phyloP scores from a whole-genome alignment of 2,797 vertebrate genomes.

The Gymnocypris eckloni region DNA sequence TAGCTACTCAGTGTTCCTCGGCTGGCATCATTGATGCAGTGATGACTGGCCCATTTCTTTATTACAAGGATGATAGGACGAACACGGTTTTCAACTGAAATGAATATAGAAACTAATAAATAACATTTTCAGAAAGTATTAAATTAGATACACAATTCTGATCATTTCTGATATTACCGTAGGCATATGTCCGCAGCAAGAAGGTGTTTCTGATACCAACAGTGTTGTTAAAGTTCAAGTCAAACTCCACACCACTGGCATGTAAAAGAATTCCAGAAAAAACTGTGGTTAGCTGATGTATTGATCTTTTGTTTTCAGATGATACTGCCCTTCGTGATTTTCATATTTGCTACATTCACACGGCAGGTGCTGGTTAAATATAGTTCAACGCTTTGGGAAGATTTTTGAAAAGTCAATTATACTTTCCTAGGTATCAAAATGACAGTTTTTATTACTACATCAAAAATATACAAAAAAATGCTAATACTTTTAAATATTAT shows the following conservation, averaged over 20 bases:
- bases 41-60: slow-evolving; percentile 94
- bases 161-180: slow-evolving; percentile 79
- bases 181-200: slow-evolving; percentile 92
- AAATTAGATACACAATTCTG: not conserved
- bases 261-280: slow-evolving; percentile 6
- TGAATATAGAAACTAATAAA: not conserved
- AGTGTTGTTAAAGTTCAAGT: slow-evolving; percentile 97
- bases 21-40: slow-evolving; percentile 94
- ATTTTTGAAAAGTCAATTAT: not conserved
- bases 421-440: not conserved
- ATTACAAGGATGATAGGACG: slow-evolving; percentile 90
- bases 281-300: not conserved
- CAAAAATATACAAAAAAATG: not conserved
- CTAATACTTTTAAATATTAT: not conserved
- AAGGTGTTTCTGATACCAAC: slow-evolving; percentile 99
- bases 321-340: not conserved
- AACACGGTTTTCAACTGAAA: slow-evolving; percentile 91
- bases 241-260: slow-evolving; percentile 90
- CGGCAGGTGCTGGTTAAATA: not conserved
- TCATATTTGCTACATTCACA: not conserved
- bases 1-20: slow-evolving; percentile 97
- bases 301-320: not conserved
- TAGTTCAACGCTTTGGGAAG: not conserved
- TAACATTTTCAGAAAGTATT: not conserved
- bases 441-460: not conserved